Base-by-base conservation (phyloP, 2,797 vertebrate genomes). In the Pteropus rufus region DNA sequence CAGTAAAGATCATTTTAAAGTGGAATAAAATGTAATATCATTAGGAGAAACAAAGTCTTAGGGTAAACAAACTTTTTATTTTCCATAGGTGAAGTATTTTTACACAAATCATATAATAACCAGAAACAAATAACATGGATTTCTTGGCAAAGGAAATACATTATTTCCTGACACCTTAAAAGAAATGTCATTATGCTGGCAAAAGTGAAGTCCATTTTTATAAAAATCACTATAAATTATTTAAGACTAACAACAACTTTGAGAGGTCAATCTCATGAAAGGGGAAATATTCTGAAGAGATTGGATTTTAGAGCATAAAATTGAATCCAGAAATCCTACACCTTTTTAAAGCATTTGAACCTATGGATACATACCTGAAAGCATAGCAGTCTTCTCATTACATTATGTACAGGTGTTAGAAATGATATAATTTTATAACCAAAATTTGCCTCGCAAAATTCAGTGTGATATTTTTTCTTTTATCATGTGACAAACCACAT, bases 241-340 rank as follows among this genome's bases (percentile, higher is more conserved):
- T 82, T 64, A 73, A 87, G 39, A 44, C 21, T 67, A 88, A 82
- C 11, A 49, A 14, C 26, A 87, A 82, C 58, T 58, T 65, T 75
- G 24, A 82, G 18, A 70, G n/a, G 91, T 26, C 49, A 89, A 19
- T 76, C 52, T 96, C 60, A 95, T 34, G 81, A n/a, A 97, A 94
- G 58, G 3, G 34, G 73, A 88, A 97, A 97, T 90, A 96, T 96
- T 96, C 87, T 87, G 72, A 94, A 80, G 44, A 97, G 65, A 93
- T 26, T 91, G 85, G n/a, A 93, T 97, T 97, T 97, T 80, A 36
- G 19, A 97, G 93, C 96, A 89, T 97, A 97, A 97, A 97, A 98
- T 80, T 94, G 96, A 89, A 92, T 94, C 91, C 89, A 95, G 93
- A 95, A 97, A 96, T 98, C 82, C 89, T 93, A 83, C 93, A 82